Percentiles rank a stretch among this genome's conserved stretches.
Conservation (phyloP, 2,797 vertebrate genomes). For the Cichlasoma orientale region DNA sequence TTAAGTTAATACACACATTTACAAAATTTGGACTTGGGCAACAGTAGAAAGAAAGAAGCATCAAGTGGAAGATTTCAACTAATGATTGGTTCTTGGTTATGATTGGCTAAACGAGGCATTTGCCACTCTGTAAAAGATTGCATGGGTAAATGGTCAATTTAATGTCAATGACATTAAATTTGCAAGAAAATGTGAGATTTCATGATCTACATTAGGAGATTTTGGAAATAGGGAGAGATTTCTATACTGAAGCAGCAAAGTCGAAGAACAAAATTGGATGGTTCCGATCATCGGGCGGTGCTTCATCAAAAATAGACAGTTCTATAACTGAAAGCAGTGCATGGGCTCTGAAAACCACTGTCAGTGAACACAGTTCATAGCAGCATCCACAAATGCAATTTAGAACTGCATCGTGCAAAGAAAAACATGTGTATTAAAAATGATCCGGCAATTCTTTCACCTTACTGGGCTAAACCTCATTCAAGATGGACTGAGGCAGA, state of each 20-base stretch:
- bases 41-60: background rate
- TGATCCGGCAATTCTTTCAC: background rate
- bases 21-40: background rate
- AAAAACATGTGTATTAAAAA: background rate
- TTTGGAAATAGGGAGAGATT: background rate
- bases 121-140: background rate
- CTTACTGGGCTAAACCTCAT: background rate
- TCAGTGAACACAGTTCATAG: background rate
- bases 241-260: background rate
- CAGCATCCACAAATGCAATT: background rate
- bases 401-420: background rate
- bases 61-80: background rate
- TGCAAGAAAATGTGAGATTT: background rate
- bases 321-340: background rate
- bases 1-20: background rate
- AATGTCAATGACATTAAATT: background rate
- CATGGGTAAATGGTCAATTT: background rate
- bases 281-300: background rate
- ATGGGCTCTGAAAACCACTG: background rate
- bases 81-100: background rate
- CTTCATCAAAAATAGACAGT: background rate
- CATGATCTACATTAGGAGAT: background rate
- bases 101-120: accelerated
- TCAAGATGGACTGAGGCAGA: background rate
- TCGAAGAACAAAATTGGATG: background rate